A percentile compares a stretch with the other conserved stretches of the same genome.
Conservation (phyloP, 2,797 vertebrate species). For the Catostomus latipinnis region DNA sequence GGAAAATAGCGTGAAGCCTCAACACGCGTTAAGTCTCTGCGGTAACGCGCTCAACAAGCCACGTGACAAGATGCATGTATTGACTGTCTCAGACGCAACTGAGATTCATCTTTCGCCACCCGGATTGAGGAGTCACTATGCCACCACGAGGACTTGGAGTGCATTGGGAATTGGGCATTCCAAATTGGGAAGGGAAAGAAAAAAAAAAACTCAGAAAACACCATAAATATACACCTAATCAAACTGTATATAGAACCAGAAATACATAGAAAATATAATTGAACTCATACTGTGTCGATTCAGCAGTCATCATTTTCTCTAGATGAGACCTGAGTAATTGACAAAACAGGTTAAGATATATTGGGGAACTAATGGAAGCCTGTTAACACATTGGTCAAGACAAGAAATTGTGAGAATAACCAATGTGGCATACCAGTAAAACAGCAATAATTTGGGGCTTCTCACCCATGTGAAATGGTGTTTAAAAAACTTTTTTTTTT, state of each 20-base stretch:
- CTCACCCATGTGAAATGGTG: neutral
- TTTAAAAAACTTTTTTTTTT: too few relatives aligned
- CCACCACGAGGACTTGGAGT: too few relatives aligned
- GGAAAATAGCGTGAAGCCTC: too few relatives aligned
- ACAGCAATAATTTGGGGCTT: constrained; percentile 3
- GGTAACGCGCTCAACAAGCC: too few relatives aligned
- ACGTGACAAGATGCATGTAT: too few relatives aligned
- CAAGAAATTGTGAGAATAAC: neutral
- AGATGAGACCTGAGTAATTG: constrained; percentile 30
- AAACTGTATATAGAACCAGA: neutral
- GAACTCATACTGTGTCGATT: constrained; percentile 28
- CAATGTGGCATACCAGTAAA: neutral
- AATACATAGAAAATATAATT: constrained; percentile 1
- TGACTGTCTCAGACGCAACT: too few relatives aligned
- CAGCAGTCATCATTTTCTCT: constrained; percentile 20
- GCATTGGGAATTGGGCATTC: too few relatives aligned
- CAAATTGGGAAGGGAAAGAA: too few relatives aligned
- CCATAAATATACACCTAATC: neutral
- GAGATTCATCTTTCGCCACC: too few relatives aligned
- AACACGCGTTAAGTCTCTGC: too few relatives aligned
- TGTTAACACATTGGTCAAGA: neutral
- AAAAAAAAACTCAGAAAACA: too few relatives aligned
- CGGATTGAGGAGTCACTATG: too few relatives aligned
- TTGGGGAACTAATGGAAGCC: neutral
- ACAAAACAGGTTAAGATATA: constrained; percentile 18